Percentiles rank a stretch among this genome's conserved stretches.
phyloP scores from a whole-genome alignment of 2,888 invertebrate genomes.

The Megaustenia siamemsis region DNA sequence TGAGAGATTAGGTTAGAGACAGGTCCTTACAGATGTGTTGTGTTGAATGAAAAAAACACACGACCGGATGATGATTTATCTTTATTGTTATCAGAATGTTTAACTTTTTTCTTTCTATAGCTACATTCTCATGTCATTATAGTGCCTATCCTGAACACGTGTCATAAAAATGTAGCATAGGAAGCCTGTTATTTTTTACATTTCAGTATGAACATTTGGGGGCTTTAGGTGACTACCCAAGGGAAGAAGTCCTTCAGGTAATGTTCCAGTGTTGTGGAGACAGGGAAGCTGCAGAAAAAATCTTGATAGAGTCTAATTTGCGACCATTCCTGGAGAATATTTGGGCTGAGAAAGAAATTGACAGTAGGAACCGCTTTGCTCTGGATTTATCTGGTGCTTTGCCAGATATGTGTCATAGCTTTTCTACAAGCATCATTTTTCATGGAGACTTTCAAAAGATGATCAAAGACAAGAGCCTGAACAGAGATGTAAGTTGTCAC shows the following conservation, averaged over 20 bases:
- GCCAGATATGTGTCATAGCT: constrained; percentile 61
- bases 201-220: constrained; percentile 66
- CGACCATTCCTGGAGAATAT: constrained; percentile 62
- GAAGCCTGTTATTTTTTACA: no score
- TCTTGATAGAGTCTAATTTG: constrained; percentile 53
- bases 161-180: no score
- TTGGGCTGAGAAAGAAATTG: constrained; percentile 58
- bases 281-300: constrained; percentile 60
- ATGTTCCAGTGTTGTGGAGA: constrained; percentile 66
- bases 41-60: no score
- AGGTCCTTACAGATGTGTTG: no score
- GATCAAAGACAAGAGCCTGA: constrained; percentile 62
- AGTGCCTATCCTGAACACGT: no score
- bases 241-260: constrained; percentile 69
- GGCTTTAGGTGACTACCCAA: constrained; percentile 60
- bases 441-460: constrained; percentile 65
- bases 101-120: no score
- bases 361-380: constrained; percentile 10
- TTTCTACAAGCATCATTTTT: constrained; percentile 68
- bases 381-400: constrained; percentile 41
- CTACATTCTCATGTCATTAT: no score
- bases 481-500: constrained; percentile 63
- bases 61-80: no score
- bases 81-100: no score
- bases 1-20: no score